phyloP scores from a whole-genome alignment of 2,113 vertebrate species.

The Leptosomus discolor region DNA sequence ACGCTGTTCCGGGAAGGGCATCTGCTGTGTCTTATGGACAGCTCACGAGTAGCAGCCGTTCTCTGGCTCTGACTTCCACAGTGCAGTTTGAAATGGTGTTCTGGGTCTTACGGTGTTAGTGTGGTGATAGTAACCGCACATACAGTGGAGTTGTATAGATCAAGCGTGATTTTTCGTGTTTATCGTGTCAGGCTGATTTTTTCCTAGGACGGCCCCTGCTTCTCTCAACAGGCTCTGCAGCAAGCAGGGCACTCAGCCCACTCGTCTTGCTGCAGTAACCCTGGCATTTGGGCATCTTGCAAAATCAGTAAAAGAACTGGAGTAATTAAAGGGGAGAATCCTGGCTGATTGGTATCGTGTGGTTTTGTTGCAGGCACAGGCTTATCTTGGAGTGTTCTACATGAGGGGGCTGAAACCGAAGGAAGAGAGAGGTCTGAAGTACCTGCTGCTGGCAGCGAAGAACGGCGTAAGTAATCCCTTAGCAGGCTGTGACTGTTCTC shows the following conservation, averaged over 20 bases:
- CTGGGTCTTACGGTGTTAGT: not conserved
- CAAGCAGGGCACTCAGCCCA: not conserved
- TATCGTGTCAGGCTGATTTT: not conserved
- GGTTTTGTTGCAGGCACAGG: slow-evolving; percentile 82
- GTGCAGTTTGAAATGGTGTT: not conserved
- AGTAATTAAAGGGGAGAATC: not conserved
- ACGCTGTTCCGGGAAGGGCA: not conserved
- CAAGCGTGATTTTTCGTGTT: not conserved
- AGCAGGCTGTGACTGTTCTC: not conserved
- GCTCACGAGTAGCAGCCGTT: not conserved
- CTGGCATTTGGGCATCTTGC: not conserved
- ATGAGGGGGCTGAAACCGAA: slow-evolving; percentile 74
- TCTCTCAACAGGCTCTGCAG: not conserved
- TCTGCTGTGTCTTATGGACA: not conserved
- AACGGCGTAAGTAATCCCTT: slow-evolving; percentile 70
- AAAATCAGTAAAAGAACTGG: not conserved
- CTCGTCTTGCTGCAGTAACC: not conserved
- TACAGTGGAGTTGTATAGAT: not conserved
- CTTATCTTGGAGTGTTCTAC: slow-evolving; percentile 86
- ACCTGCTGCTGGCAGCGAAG: slow-evolving; percentile 85
- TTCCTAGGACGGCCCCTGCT: not conserved
- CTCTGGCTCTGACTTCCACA: not conserved
- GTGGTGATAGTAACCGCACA: not conserved
- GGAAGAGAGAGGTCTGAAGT: slow-evolving; percentile 75
- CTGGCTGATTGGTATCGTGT: not conserved